A percentile compares a stretch with the other conserved stretches of the same genome.
Evolutionary conservation across 2,113 vertebrate species (phyloP).

Genomic region (Seriola rivoliana): DNA sequence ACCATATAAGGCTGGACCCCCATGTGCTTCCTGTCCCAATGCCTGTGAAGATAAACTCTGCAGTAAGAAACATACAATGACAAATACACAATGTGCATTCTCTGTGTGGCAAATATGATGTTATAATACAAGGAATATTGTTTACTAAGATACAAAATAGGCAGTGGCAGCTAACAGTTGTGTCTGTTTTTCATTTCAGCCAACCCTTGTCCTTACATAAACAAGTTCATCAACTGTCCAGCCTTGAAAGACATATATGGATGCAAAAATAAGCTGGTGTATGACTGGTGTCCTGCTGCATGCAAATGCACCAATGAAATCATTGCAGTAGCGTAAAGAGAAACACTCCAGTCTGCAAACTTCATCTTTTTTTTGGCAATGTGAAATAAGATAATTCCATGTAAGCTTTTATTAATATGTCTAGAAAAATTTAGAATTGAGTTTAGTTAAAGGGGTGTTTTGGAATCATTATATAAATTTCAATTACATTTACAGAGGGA

Average conservation of each 20-base stretch:
- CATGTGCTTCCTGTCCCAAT: slow-evolving; percentile 73
- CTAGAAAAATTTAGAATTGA: no score
- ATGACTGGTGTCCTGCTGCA: slow-evolving; percentile 59
- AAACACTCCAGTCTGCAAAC: not conserved
- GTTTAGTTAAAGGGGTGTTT: no score
- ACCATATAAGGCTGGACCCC: slow-evolving; percentile 69
- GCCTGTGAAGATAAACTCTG: slow-evolving; percentile 78
- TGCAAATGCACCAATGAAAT: slow-evolving; percentile 76
- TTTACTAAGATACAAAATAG: not conserved
- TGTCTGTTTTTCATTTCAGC: slow-evolving; percentile 57
- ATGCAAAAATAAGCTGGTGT: slow-evolving; percentile 42
- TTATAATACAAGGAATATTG: not conserved
- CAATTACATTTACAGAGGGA: no score
- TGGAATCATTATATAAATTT: no score
- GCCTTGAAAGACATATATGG: not conserved
- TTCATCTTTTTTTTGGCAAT: not conserved
- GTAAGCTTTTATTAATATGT: not conserved
- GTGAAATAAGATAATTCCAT: not conserved
- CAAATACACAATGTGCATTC: not conserved
- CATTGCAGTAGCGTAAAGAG: slow-evolving; percentile 63
- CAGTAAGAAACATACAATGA: slow-evolving; percentile 72
- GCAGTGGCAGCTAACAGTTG: not conserved
- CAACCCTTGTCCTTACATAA: slow-evolving; percentile 78
- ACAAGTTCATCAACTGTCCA: slow-evolving; percentile 71
- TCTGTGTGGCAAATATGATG: not conserved